Base-by-base conservation (phyloP, 1,140 invertebrate genomes). In the Drosophila mauritiana region DNA sequence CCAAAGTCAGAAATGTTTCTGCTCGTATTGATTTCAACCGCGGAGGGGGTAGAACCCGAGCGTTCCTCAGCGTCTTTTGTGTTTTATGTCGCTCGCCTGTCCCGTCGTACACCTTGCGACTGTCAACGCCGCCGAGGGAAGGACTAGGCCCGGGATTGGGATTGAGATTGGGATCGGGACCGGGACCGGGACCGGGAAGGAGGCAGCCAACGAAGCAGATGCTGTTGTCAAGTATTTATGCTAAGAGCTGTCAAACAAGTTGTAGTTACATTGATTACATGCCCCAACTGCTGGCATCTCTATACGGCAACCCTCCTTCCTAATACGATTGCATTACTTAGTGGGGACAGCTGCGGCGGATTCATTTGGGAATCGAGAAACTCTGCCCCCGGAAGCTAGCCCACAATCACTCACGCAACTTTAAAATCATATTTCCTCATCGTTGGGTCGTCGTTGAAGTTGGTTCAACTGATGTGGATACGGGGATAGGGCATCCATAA, bases 181-280 rank as follows among this genome's bases (percentile, higher is more conserved):
- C 12, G 42, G 55, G 39, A 15, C 6, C 5, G 6, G 22, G 53
- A 40, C 10, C n/a, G 43, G 67, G 15, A 40, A 40, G 13, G 13
- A 42, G 13, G 13, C 39, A 42, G 13, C 13, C 39, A 42, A 42
- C n/a, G 43, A 62, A 34, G 43, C 49, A 17, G 72, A 51, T 56
- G 51, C 56, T 59, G 67, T 73, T 80, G 80, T 80, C 80, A 80
- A 90, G 85, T 84, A 90, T 90, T 89, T 89, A 89, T 89, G 84
- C 85, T 89, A 89, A 89, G 84, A 89, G 85, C 84, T 89, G 84
- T 89, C 84, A 90, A 89, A 90, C 84, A 89, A 89, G 80, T 85
- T 89, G 80, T 89, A 89, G 77, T 80, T 80, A 89, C 84, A 88
- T 74, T 89, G 77, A 88, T 89, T 89, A 84, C 84, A 83, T 68